Percentiles rank a stretch among this genome's conserved stretches.
phyloP scores from a whole-genome alignment of 2,113 vertebrate species.

The Saccopteryx bilineata region DNA sequence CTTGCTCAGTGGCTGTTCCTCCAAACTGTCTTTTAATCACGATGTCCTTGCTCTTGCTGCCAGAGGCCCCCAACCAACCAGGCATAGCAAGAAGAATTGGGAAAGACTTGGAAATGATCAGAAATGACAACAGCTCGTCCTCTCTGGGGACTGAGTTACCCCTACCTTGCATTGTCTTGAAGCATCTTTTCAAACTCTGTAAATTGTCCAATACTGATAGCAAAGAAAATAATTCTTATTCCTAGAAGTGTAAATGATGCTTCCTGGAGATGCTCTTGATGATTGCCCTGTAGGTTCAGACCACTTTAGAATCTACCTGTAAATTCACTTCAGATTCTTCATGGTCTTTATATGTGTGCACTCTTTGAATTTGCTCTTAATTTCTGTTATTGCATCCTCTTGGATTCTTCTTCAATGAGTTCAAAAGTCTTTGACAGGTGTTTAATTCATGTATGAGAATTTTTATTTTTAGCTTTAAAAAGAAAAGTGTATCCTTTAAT shows the following conservation, averaged over 20 bases:
- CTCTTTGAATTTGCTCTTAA: slow-evolving; percentile 28
- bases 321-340: neutral
- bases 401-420: slow-evolving; percentile 20
- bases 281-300: neutral
- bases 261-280: neutral
- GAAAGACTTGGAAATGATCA: neutral
- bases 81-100: neutral
- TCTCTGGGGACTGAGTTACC: neutral
- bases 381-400: neutral
- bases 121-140: neutral
- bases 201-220: neutral
- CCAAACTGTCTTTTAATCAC: neutral
- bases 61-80: no score
- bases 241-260: neutral
- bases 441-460: neutral
- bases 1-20: neutral
- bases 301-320: neutral
- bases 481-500: neutral
- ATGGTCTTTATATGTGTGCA: neutral
- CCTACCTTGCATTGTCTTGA: neutral
- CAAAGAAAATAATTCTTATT: neutral
- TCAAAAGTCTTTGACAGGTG: neutral
- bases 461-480: slow-evolving; percentile 5
- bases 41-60: neutral
- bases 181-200: neutral